Evolutionary conservation across 1,140 invertebrate genomes (phyloP).

Genomic region (Bombus superbus): DNA sequence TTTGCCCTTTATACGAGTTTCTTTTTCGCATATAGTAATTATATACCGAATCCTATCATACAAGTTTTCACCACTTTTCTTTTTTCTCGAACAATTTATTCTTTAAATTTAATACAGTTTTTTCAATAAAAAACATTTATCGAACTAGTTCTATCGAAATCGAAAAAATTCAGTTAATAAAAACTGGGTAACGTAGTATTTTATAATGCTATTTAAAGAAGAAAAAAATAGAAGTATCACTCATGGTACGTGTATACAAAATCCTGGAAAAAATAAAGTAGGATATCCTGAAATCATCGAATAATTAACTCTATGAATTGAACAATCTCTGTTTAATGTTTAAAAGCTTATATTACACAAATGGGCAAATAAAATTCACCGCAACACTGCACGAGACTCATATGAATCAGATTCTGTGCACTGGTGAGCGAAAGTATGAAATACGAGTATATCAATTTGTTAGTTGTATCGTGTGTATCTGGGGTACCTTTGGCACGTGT

Average conservation of each 20-base stretch:
- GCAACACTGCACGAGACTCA: constrained; percentile 62
- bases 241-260: constrained; percentile 54
- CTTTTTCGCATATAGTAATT: not conserved
- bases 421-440: constrained; percentile 71
- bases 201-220: constrained; percentile 5
- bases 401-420: constrained; percentile 63
- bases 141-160: not conserved
- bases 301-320: constrained; percentile 78
- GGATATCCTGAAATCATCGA: constrained; percentile 77
- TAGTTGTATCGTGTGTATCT: constrained; percentile 79
- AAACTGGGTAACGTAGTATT: not conserved
- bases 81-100: constrained; percentile 23
- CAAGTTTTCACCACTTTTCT: constrained; percentile 6
- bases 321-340: constrained; percentile 77
- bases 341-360: constrained; percentile 73
- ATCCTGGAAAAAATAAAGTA: constrained; percentile 75
- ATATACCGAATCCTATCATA: constrained; percentile 19
- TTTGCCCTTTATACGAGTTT: constrained; percentile 15
- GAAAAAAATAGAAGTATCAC: constrained; percentile 29
- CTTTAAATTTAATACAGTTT: not conserved
- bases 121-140: not conserved
- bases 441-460: constrained; percentile 65
- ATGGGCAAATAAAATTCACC: constrained; percentile 67
- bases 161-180: not conserved
- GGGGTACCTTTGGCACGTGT: constrained; percentile 87